phyloP scores from a whole-genome alignment of 2,888 invertebrate species.

The Villa cingulata region DNA sequence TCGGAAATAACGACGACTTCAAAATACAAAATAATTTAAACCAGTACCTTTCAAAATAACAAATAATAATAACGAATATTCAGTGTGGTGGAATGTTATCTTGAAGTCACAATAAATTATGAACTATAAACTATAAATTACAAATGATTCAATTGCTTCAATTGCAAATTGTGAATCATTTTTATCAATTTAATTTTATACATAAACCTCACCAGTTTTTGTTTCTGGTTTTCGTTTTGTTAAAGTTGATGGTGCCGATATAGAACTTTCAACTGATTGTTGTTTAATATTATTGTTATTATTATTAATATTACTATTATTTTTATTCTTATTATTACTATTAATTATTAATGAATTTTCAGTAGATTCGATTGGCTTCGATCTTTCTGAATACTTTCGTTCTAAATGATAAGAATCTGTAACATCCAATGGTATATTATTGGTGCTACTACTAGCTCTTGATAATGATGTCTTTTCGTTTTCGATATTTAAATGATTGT shows the following conservation, averaged over 20 bases:
- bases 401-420: slow-evolving; percentile 23
- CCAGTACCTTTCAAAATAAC: too few species aligned
- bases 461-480: slow-evolving; percentile 18
- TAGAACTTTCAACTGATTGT: slow-evolving; percentile 12
- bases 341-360: not conserved
- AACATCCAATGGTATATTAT: slow-evolving; percentile 22
- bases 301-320: not conserved
- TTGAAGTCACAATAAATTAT: too few species aligned
- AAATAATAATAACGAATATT: too few species aligned
- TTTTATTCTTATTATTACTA: not conserved
- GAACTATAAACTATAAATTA: too few species aligned
- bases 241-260: slow-evolving; percentile 31
- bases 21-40: too few species aligned
- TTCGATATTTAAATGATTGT: not conserved
- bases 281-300: not conserved
- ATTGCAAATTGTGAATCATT: too few species aligned
- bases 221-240: slow-evolving; percentile 30
- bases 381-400: slow-evolving; percentile 21
- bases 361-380: slow-evolving; percentile 5
- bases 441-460: slow-evolving; percentile 29
- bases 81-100: too few species aligned
- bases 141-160: too few species aligned
- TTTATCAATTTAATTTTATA: slow-evolving; percentile 19
- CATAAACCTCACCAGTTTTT: slow-evolving; percentile 35
- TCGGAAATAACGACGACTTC: too few species aligned